Evolutionary conservation across 1,140 invertebrate genomes (phyloP), one percentile per base, ranked within the genome.

Genomic region (Elysia chlorotica): DNA sequence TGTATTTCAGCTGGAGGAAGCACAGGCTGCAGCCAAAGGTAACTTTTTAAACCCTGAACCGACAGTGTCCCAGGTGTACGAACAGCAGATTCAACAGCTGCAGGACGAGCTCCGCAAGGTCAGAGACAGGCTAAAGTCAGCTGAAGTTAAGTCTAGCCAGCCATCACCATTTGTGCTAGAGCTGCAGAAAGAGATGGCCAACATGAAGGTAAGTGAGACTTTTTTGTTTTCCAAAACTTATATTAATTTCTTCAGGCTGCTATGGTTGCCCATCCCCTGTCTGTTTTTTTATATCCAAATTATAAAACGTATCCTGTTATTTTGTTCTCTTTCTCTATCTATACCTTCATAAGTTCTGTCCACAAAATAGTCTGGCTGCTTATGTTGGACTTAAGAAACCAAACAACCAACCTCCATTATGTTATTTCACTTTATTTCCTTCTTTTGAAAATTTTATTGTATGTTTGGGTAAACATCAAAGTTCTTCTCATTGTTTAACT

Each of bases 171-270:
- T 92, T 73, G 77, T 94, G 10, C 81, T 91, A 28, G 89, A 92
- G 28, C 86, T 94, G 25, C 92, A 93, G 81, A 88, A 91, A 30
- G 92, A 94, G 86, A 91, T 94, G 87, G 88, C 90, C 41, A 81
- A 91, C 36, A 82, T 94, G 41, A 93, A 93, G 83, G 92, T 83
- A 56, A 14, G 17, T 25, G 10, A 17, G 17, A 25, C 17, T 59
- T 59, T 59, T 59, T 17, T 17, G 10, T 59, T 59, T 59, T 59
- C 17, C 6, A 59, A 21, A 59, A 59, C 14, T 14, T 10, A 10
- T 14, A 14, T 48, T 48, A 14, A 14, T 48, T 48, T 48, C 41
- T 48, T 10, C n/a, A n/a, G n/a, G n/a, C n/a, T n/a, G n/a, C n/a
- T n/a, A n/a, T n/a, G n/a, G n/a, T n/a, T n/a, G n/a, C n/a, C n/a